phyloP scores from a whole-genome alignment of 2,113 vertebrate genomes.

The Salvelinus alpinus region DNA sequence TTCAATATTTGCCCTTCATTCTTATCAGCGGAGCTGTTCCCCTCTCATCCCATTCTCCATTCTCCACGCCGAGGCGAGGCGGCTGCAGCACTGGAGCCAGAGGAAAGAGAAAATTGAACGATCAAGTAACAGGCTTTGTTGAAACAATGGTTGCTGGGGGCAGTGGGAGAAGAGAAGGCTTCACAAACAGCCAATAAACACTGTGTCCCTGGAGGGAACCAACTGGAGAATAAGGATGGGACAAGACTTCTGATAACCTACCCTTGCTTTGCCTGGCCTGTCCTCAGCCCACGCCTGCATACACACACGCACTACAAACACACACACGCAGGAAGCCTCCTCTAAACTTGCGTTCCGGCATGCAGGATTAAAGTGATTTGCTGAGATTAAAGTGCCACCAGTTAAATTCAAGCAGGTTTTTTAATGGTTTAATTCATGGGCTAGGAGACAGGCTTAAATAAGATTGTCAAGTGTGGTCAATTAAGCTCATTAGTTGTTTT shows the following conservation, averaged over 20 bases:
- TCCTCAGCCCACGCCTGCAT: background rate
- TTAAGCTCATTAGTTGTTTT: slow-evolving; percentile 93
- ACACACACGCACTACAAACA: background rate
- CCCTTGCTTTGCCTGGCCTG: background rate
- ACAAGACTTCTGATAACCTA: slow-evolving; percentile 31
- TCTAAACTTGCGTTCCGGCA: slow-evolving; percentile 37
- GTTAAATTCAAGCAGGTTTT: slow-evolving; percentile 88
- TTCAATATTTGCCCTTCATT: slow-evolving; percentile 51
- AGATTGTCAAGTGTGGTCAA: slow-evolving; percentile 90
- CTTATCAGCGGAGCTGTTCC: slow-evolving; percentile 38
- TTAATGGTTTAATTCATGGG: slow-evolving; percentile 90
- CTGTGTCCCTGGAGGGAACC: slow-evolving; percentile 37
- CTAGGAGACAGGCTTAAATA: slow-evolving; percentile 81
- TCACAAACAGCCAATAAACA: slow-evolving; percentile 50
- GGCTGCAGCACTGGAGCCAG: slow-evolving; percentile 2
- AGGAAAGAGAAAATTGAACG: slow-evolving; percentile 51
- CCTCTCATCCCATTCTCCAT: slow-evolving; percentile 46
- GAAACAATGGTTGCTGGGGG: slow-evolving; percentile 61
- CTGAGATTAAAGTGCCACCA: slow-evolving; percentile 80
- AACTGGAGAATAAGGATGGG: slow-evolving; percentile 38
- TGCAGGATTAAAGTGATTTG: slow-evolving; percentile 81
- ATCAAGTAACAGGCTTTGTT: slow-evolving; percentile 66
- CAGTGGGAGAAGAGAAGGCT: slow-evolving; percentile 20
- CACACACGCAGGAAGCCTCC: background rate
- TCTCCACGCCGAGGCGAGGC: slow-evolving; percentile 7